A percentile compares a stretch with the other conserved stretches of the same genome.
phyloP scores from a whole-genome alignment of 2,888 invertebrate species.

The Andrena fulva region DNA sequence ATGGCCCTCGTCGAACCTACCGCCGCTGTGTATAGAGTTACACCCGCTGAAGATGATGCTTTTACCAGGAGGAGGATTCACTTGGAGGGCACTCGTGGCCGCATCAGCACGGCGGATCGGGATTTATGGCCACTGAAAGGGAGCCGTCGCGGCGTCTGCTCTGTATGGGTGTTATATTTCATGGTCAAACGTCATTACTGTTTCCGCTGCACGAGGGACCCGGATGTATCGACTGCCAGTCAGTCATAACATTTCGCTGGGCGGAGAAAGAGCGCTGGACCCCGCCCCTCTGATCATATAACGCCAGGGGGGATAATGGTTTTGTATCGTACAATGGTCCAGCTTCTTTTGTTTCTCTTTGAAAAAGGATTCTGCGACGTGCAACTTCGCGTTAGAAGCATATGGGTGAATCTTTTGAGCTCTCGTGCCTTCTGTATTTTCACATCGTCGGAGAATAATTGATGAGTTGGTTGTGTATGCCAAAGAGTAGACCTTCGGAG shows the following conservation, averaged over 20 bases:
- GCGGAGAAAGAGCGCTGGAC: not conserved
- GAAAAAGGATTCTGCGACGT: not conserved
- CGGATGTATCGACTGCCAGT: conserved; percentile 39
- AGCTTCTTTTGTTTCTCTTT: not conserved
- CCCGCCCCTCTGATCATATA: not conserved
- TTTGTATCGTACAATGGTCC: not conserved
- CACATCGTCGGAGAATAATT: too few relatives aligned
- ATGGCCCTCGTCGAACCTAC: conserved; percentile 13
- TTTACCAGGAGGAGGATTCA: conserved; percentile 23
- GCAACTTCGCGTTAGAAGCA: not conserved
- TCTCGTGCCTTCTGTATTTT: too few relatives aligned
- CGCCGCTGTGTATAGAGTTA: conserved; percentile 43
- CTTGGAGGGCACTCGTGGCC: conserved; percentile 19
- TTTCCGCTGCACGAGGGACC: not conserved
- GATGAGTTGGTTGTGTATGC: too few relatives aligned
- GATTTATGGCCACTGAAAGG: conserved; percentile 50
- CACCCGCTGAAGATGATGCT: conserved; percentile 14
- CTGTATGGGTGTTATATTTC: conserved; percentile 51
- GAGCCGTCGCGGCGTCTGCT: conserved; percentile 18
- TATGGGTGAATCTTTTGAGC: not conserved
- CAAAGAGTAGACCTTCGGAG: too few relatives aligned
- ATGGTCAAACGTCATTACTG: conserved; percentile 51
- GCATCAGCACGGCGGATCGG: conserved; percentile 10
- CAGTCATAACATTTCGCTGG: conserved; percentile 37
- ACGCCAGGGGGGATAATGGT: conserved; percentile 13